Conservation (phyloP, 2,888 invertebrate genomes). For the Phengaris alcon region DNA sequence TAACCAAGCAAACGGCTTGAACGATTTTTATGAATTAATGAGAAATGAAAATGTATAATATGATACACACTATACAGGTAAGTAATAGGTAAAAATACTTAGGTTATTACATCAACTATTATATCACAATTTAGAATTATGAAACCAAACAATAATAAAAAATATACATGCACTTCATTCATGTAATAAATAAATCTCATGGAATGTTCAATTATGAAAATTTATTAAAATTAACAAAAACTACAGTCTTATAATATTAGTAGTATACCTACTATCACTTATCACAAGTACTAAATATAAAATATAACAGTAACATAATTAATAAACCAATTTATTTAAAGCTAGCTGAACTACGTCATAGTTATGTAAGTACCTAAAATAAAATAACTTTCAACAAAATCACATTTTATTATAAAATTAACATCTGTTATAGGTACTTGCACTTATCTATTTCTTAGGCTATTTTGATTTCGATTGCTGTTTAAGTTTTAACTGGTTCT, state of each 20-base stretch:
- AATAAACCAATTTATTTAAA: background rate
- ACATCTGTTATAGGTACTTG: background rate
- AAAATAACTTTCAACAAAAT: constrained; percentile 10
- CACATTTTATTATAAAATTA: constrained; percentile 25
- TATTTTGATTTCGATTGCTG: constrained; percentile 28
- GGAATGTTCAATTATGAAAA: background rate
- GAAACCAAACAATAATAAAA: too few relatives aligned
- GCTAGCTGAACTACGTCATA: background rate
- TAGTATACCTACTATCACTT: background rate
- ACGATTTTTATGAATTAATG: too few relatives aligned
- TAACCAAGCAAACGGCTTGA: too few relatives aligned
- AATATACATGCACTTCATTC: too few relatives aligned
- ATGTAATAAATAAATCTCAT: too few relatives aligned
- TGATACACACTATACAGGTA: too few relatives aligned
- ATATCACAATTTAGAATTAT: too few relatives aligned
- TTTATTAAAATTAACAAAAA: constrained; percentile 9
- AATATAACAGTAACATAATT: too few relatives aligned
- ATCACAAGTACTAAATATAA: background rate
- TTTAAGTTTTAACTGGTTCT: constrained; percentile 38
- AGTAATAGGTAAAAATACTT: too few relatives aligned
- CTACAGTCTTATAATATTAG: background rate
- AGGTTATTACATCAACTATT: too few relatives aligned
- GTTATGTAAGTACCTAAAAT: background rate
- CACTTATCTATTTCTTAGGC: background rate
- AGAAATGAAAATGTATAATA: too few relatives aligned